These are phyloP conservation scores for Aricia agestis DNA, from an alignment of 1,140 invertebrate genomes.

Conservation along the genomic window DNA sequence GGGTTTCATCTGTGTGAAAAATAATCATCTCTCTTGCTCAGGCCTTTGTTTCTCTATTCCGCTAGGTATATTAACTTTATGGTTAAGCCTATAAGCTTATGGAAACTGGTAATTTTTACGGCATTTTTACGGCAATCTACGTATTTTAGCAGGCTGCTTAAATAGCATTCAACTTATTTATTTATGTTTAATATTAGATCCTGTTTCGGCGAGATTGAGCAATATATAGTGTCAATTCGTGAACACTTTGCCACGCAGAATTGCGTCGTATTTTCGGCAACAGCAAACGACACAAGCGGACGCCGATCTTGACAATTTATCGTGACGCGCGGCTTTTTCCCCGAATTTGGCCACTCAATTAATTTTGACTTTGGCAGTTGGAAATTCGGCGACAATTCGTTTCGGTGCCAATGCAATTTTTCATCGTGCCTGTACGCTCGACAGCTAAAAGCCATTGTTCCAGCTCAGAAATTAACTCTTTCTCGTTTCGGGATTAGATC, in stretches of 20 bases:
- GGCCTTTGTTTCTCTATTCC: too few relatives aligned
- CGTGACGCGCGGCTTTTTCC: not conserved
- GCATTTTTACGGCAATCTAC: too few relatives aligned
- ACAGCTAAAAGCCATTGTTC: not conserved
- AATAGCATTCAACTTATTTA: too few relatives aligned
- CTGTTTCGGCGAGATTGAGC: not conserved
- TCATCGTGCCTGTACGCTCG: not conserved
- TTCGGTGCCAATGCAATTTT: not conserved
- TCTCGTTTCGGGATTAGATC: not conserved
- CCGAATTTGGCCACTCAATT: constrained; percentile 7
- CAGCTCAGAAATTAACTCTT: not conserved
- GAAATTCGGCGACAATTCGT: constrained; percentile 7
- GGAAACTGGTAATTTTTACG: too few relatives aligned
- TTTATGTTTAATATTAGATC: too few relatives aligned
- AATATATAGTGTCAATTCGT: not conserved
- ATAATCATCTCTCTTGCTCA: too few relatives aligned
- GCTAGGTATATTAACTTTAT: too few relatives aligned
- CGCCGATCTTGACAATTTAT: not conserved
- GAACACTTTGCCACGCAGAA: not conserved
- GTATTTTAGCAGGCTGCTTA: too few relatives aligned
- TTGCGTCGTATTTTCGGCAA: not conserved
- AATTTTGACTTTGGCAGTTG: not conserved
- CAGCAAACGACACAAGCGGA: not conserved
- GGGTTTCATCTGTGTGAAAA: too few relatives aligned
- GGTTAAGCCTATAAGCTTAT: too few relatives aligned